Base-by-base conservation (phyloP, 2,888 invertebrate genomes). In the Adela reaumurella region DNA sequence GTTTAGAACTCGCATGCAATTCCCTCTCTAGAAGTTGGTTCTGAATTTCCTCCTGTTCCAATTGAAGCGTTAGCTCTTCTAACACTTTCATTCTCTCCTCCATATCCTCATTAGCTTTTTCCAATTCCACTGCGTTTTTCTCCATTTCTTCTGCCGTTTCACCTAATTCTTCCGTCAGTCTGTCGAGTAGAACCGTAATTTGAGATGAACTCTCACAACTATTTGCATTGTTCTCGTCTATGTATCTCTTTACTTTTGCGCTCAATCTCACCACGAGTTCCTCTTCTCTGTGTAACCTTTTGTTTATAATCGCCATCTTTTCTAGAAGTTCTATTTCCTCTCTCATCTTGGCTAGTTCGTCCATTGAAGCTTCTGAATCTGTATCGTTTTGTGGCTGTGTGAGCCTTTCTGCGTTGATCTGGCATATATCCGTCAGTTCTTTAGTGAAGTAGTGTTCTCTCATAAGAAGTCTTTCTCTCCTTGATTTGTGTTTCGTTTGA, bases 271-370 rank as follows among this genome's bases (percentile, higher is more conserved):
- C 84, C 2, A 91, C 76, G 50, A 84, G 69, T 62, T 89, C 89
- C 62, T 90, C 89, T 63, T 90, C 89, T 50, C 85, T 80, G 50
- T 89, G 84, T 50, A 92, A 68, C 58, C 85, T 81, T 61, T 89
- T 87, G 64, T 91, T 90, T 19, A 90, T 73, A 48, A 86, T 84
- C 19, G 87, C 82, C 46, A 91, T 81, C 65, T 85, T 87, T 59
- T 91, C 90, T 58, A 89, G 72, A 55, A 89, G 74, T 58, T 87
- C 85, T n/a, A 88, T 81, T 69, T 88, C 86, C 62, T 84, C 83
- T 55, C 84, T 74, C 58, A 83, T 76, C 60, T 83, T 82, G 45
- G 83, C 82, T 1, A 79, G 63, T 56, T 81, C 81, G 47, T 80
- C 74, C n/a, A 78, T 61, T 19, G 79, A 78, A 0, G 67, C 74